phyloP scores from a whole-genome alignment of 2,113 vertebrate genomes.

The Dasyurus viverrinus region DNA sequence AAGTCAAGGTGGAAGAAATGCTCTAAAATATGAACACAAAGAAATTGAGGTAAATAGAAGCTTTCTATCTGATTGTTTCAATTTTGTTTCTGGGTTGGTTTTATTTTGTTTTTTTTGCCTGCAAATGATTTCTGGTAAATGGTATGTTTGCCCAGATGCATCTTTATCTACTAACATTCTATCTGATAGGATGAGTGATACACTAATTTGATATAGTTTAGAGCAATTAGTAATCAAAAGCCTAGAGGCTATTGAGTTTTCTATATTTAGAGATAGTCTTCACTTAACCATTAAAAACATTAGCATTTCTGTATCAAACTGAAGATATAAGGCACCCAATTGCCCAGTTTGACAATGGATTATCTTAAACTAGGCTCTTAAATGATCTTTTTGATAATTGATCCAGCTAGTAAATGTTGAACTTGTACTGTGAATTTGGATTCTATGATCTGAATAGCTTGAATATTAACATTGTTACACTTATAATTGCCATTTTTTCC shows the following conservation, averaged over 20 bases:
- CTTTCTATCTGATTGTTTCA: background rate
- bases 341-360: background rate
- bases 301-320: background rate
- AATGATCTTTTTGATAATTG: background rate
- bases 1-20: slow-evolving; percentile 92
- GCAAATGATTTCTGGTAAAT: too few species aligned
- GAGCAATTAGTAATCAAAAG: slow-evolving; percentile 18
- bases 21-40: slow-evolving; percentile 91
- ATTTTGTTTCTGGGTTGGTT: background rate
- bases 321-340: background rate
- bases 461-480: background rate
- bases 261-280: background rate
- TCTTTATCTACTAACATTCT: background rate
- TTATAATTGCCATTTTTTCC: slow-evolving; percentile 17
- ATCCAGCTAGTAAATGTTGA: background rate
- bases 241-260: background rate
- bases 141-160: background rate
- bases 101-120: background rate
- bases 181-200: background rate
- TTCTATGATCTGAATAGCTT: background rate
- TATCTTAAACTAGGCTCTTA: background rate
- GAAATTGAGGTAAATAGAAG: slow-evolving; percentile 91
- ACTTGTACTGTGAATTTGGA: background rate
- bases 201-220: background rate
- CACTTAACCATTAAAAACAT: background rate